These are phyloP conservation scores for Phengaris alcon DNA, from an alignment of 2,888 invertebrate genomes.

Conservation along the genomic window DNA sequence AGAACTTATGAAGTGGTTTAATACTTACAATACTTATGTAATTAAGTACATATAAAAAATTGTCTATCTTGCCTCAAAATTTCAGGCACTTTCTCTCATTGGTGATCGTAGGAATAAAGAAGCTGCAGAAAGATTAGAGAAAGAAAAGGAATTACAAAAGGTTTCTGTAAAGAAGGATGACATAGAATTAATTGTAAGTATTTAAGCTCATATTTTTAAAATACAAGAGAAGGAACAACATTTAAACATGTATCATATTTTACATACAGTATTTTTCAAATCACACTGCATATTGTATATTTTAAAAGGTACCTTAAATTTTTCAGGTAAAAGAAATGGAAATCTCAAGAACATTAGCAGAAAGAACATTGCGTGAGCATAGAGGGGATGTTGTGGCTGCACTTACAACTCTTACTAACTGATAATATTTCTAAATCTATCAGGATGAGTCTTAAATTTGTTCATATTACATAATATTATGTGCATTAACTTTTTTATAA, in stretches of 20 bases:
- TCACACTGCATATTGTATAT: background rate
- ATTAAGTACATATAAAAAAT: no score
- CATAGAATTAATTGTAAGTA: slow-evolving; percentile 95
- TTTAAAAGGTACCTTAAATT: background rate
- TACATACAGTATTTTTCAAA: no score
- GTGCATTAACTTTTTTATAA: background rate
- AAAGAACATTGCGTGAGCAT: slow-evolving; percentile 94
- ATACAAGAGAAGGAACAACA: no score
- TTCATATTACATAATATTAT: slow-evolving; percentile 40
- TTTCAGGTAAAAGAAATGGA: slow-evolving; percentile 94
- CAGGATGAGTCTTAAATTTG: slow-evolving; percentile 4
- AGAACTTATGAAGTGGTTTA: no score
- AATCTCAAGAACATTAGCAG: slow-evolving; percentile 90
- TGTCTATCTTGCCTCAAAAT: slow-evolving; percentile 15
- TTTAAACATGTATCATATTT: background rate
- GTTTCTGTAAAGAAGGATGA: slow-evolving; percentile 98
- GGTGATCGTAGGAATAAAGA: slow-evolving; percentile 94
- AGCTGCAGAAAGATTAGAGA: slow-evolving; percentile 91
- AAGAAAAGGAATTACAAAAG: slow-evolving; percentile 95
- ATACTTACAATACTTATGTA: no score
- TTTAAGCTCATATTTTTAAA: slow-evolving; percentile 15
- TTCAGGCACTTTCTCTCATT: slow-evolving; percentile 92
- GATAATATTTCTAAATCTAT: slow-evolving; percentile 38
- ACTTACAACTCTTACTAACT: slow-evolving; percentile 90
- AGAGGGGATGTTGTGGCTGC: slow-evolving; percentile 95